Percentiles rank a stretch among this genome's conserved stretches.
Conservation (phyloP, 2,113 vertebrate genomes). For the Lamprotornis superbus region DNA sequence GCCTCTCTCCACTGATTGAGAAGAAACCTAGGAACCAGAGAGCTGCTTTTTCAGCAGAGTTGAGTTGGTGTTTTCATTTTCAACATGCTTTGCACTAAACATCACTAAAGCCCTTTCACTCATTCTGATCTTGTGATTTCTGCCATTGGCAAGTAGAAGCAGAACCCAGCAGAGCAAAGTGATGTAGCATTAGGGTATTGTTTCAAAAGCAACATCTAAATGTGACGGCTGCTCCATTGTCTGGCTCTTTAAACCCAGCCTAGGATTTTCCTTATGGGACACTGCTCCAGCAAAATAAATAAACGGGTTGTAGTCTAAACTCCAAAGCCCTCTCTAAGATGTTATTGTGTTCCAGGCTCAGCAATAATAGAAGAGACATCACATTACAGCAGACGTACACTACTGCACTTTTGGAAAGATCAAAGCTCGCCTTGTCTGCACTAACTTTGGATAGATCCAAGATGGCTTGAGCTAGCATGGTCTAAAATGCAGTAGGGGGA, state of each 20-base stretch:
- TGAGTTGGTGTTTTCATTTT: slow-evolving; percentile 34
- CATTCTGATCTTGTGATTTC: slow-evolving; percentile 60
- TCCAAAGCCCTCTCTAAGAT: slow-evolving; percentile 53
- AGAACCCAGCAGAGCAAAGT: slow-evolving; percentile 52
- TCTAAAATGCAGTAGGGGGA: neutral
- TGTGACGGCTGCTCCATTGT: slow-evolving; percentile 42
- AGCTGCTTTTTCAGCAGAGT: slow-evolving; percentile 57
- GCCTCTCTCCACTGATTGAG: neutral
- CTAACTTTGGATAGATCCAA: neutral
- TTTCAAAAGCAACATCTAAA: slow-evolving; percentile 65
- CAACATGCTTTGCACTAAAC: slow-evolving; percentile 34
- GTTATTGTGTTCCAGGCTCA: slow-evolving; percentile 48
- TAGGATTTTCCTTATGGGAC: slow-evolving; percentile 53
- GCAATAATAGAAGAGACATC: slow-evolving; percentile 16
- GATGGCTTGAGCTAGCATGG: neutral
- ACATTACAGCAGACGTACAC: neutral
- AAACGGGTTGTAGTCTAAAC: slow-evolving; percentile 52
- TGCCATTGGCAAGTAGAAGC: slow-evolving; percentile 22
- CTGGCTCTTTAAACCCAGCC: slow-evolving; percentile 52
- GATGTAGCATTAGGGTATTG: slow-evolving; percentile 46
- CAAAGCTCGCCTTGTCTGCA: slow-evolving; percentile 40
- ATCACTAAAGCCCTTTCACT: slow-evolving; percentile 28
- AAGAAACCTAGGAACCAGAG: slow-evolving; percentile 6
- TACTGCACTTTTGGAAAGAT: slow-evolving; percentile 36
- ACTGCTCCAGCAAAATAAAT: slow-evolving; percentile 56